Evolutionary conservation across 1,140 invertebrate genomes (phyloP), one percentile per base, ranked within the genome.

Genomic region (Oryzaephilus surinamensis): DNA sequence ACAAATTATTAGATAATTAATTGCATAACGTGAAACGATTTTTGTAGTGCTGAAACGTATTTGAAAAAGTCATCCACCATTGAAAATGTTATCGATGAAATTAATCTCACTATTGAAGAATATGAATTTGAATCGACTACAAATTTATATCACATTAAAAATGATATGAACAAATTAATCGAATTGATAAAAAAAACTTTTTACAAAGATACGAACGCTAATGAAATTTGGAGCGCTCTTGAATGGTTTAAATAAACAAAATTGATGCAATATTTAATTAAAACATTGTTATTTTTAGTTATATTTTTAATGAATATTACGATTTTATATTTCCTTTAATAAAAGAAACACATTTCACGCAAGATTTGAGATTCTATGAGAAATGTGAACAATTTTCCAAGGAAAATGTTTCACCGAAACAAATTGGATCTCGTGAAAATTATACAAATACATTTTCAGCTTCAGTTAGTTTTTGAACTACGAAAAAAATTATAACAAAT

Each of bases 341-440:
- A 12, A 46, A 38, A 40, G 20, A 35, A 2, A 11, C 27, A 7
- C 44, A 34, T 19, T 24, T 13, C 5, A 34, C 45, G 34, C 34
- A 52, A 14, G 55, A 57, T 36, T 6, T 37, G 14, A 30, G 23
- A 19, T 30, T 52, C 10, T 55, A 50, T 16, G 20, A 48, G 14
- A 46, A 45, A 30, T 46, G 45, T 16, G 45, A 38, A 34, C 13
- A 28, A 14, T 45, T 57, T 27, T 48, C 32, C 13, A 41, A 46
- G 20, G 30, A 16, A 13, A 43, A 52, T 19, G 36, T 51, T 8
- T 39, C 44, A 16, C 45, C 47, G 1, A 46, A 50, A 16, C 44
- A 57, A 40, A 32, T 53, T 5, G 52, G 52, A 14, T 32, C 35
- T 2, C 46, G 41, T 36, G 41, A 38, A 27, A 45, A 53, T 28